Evolutionary conservation across 1,140 invertebrate species (phyloP), one percentile per base, ranked within the genome.

Genomic region (Drosophila pectinifera): DNA sequence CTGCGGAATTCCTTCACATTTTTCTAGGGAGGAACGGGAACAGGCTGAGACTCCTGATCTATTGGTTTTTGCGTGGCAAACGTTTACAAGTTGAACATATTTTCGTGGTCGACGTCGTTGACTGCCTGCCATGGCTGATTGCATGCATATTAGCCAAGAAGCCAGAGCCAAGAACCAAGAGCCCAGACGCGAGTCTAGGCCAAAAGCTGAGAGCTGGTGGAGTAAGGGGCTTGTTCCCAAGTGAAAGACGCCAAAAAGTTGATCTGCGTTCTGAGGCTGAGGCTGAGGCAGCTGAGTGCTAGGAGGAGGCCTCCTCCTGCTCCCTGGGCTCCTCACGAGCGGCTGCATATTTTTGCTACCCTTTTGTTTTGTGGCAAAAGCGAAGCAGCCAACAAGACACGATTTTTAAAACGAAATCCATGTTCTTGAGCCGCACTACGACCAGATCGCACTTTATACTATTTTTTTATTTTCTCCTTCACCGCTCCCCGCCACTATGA

Each of bases 341-440:
- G 57, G 58, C 20, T 55, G 78, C 78, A 78, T 83, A 83, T 80
- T 75, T 63, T 63, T 80, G 77, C 72, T 80, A 77, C 81, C 80
- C 80, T 83, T 77, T 80, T 63, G 58, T 73, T 64, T 64, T 57
- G 76, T 67, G 31, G 82, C 74, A 76, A 73, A 81, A 75, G 76
- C 55, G 31, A 79, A 75, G 65, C 79, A 77, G 84, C 77, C 79
- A 88, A 88, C 83, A 86, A 86, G 82, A 86, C 82, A 86, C 82
- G 82, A 86, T 86, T 86, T 86, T 83, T 88, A 88, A 88, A 86
- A 86, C 79, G 82, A 86, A 86, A 86, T 88, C 83, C 82, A 88
- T 86, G 82, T 86, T 86, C 84, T 78, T 73, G 80, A 61, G 70
- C 67, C 67, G 77, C 78, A 59, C 56, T 48, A 58, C 74, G 48